Evolutionary conservation across 2,888 invertebrate species (phyloP).

Genomic region (Chalcosyrphus nemorum): DNA sequence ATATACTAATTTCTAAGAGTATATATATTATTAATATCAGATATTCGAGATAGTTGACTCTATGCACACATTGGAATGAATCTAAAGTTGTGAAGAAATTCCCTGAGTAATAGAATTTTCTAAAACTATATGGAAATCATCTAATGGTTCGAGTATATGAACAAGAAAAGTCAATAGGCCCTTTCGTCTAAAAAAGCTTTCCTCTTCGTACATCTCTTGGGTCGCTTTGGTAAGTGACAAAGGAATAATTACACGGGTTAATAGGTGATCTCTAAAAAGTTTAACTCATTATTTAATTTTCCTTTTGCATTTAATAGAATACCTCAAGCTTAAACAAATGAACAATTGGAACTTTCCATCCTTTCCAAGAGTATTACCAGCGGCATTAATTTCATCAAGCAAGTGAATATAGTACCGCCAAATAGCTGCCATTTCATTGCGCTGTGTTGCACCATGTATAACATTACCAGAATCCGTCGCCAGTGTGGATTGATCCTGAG

Average conservation of each 20-base stretch:
- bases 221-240: constrained; percentile 95
- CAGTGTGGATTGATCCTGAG: constrained; percentile 75
- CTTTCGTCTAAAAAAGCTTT: constrained; percentile 95
- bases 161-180: constrained; percentile 93
- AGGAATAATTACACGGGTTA: constrained; percentile 95
- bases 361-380: constrained; percentile 91
- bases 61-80: background rate
- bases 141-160: constrained; percentile 94
- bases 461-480: constrained; percentile 77
- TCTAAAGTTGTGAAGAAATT: constrained; percentile 81
- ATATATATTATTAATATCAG: background rate
- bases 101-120: constrained; percentile 91
- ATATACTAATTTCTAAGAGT: background rate
- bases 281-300: background rate
- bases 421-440: constrained; percentile 86
- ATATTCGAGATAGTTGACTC: constrained; percentile 4
- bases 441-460: constrained; percentile 75
- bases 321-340: constrained; percentile 96
- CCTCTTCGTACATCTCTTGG: constrained; percentile 97
- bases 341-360: constrained; percentile 99
- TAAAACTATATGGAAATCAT: constrained; percentile 91
- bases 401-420: constrained; percentile 95
- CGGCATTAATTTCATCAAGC: constrained; percentile 93
- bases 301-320: constrained; percentile 66
- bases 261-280: constrained; percentile 89